A percentile compares a stretch with the other conserved stretches of the same genome.
phyloP scores from a whole-genome alignment of 2,797 vertebrate genomes.

The Sebastiscus albofasciatus region DNA sequence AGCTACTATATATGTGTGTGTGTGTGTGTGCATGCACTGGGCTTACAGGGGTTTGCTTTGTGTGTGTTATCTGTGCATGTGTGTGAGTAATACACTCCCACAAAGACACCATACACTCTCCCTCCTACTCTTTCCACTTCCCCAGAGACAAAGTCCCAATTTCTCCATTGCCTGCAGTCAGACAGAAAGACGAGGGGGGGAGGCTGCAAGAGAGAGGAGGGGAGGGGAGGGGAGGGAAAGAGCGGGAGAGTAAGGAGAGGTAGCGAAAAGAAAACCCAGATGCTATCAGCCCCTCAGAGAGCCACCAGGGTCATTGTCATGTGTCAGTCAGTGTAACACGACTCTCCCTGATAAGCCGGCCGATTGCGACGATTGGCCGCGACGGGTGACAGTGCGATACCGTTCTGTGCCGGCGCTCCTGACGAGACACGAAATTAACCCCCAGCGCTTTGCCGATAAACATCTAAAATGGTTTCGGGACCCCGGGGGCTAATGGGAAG shows the following conservation, averaged over 20 bases:
- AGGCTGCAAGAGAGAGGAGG: neutral
- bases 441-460: slow-evolving; percentile 81
- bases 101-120: slow-evolving; percentile 69
- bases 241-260: slow-evolving; percentile 48
- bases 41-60: slow-evolving; percentile 45
- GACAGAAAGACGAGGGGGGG: slow-evolving; percentile 25
- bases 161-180: slow-evolving; percentile 74
- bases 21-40: neutral
- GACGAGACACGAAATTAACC: slow-evolving; percentile 84
- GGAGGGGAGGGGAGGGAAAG: slow-evolving; percentile 11
- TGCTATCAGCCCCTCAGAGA: slow-evolving; percentile 76
- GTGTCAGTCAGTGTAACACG: slow-evolving; percentile 82
- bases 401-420: slow-evolving; percentile 66
- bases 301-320: slow-evolving; percentile 82
- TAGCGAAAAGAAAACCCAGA: slow-evolving; percentile 67
- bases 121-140: slow-evolving; percentile 67
- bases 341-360: slow-evolving; percentile 74
- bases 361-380: slow-evolving; percentile 63
- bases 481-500: slow-evolving; percentile 82
- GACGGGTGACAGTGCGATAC: slow-evolving; percentile 69
- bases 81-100: slow-evolving; percentile 65
- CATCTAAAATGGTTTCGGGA: slow-evolving; percentile 84
- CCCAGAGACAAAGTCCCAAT: slow-evolving; percentile 78
- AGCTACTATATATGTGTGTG: slow-evolving; percentile 5
- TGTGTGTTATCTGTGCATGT: slow-evolving; percentile 62